Evolutionary conservation across 2,797 vertebrate genomes (phyloP).

Genomic region (Otolemur crassicaudatus): DNA sequence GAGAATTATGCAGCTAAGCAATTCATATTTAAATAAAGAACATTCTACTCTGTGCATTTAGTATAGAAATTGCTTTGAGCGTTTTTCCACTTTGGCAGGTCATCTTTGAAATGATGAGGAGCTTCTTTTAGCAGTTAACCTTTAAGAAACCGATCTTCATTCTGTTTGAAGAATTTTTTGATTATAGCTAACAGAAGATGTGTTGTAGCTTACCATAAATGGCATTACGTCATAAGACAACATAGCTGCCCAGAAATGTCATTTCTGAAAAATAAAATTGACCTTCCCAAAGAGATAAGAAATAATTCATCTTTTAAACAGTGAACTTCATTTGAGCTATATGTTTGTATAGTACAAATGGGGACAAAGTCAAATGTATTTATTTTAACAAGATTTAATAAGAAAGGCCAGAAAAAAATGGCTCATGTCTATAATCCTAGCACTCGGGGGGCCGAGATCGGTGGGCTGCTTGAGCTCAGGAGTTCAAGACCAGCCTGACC

Average conservation of each 20-base stretch:
- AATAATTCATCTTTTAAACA: conserved; percentile 77
- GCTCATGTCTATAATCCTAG: too few relatives aligned
- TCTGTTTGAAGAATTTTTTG: conserved; percentile 75
- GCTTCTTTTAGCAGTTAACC: conserved; percentile 80
- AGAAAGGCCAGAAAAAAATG: too few relatives aligned
- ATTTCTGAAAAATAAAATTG: conserved; percentile 75
- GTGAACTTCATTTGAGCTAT: conserved; percentile 63
- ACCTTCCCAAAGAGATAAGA: conserved; percentile 80
- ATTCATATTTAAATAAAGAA: conserved; percentile 67
- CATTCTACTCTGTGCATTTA: conserved; percentile 62
- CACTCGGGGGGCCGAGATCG: too few relatives aligned
- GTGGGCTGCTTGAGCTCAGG: too few relatives aligned
- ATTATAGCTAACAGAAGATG: conserved; percentile 77
- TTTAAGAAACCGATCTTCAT: conserved; percentile 84
- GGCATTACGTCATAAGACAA: conserved; percentile 77
- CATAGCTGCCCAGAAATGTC: conserved; percentile 70
- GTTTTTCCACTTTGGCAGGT: conserved; percentile 56
- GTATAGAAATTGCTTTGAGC: conserved; percentile 82
- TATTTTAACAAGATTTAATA: conserved; percentile 52
- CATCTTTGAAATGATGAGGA: conserved; percentile 70
- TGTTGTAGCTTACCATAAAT: conserved; percentile 79
- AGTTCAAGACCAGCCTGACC: too few relatives aligned
- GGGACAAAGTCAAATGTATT: conserved; percentile 33
- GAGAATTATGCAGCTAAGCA: conserved; percentile 76
- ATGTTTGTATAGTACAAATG: neutral